Conservation (phyloP, 2,113 vertebrate species). For the Coregonus clupeaformis region DNA sequence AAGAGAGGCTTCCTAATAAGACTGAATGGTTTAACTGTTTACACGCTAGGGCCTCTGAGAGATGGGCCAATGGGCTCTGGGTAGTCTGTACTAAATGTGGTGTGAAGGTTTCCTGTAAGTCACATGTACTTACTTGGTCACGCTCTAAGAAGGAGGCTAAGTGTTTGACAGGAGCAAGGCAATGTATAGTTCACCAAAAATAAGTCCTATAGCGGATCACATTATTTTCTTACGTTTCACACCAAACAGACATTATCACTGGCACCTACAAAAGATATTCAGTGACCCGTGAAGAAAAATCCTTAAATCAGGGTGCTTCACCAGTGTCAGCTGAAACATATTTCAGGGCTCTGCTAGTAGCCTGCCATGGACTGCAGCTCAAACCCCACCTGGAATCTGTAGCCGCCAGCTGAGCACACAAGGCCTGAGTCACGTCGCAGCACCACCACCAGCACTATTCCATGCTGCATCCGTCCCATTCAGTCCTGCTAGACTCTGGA, state of each 20-base stretch:
- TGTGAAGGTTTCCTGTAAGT: neutral
- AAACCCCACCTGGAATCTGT: neutral
- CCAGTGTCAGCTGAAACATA: neutral
- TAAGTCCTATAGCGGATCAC: too few relatives aligned
- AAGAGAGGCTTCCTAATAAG: constrained; percentile 21
- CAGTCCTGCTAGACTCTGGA: too few relatives aligned
- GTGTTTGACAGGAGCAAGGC: too few relatives aligned
- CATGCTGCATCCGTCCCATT: neutral
- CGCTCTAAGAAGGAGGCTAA: too few relatives aligned
- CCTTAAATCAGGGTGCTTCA: too few relatives aligned
- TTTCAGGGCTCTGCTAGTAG: neutral
- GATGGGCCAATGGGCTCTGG: neutral
- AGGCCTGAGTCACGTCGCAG: neutral
- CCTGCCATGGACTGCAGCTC: neutral
- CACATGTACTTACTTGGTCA: too few relatives aligned
- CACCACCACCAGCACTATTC: neutral
- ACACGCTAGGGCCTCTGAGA: constrained; percentile 13
- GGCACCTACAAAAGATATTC: neutral
- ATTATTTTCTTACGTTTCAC: too few relatives aligned
- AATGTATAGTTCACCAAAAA: too few relatives aligned
- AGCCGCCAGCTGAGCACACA: neutral
- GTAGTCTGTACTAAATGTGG: too few relatives aligned
- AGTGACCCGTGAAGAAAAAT: too few relatives aligned
- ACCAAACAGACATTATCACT: too few relatives aligned
- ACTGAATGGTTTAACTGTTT: constrained; percentile 1